Base-by-base conservation (phyloP, 2,888 invertebrate genomes). In the Xestia sexstrigata region DNA sequence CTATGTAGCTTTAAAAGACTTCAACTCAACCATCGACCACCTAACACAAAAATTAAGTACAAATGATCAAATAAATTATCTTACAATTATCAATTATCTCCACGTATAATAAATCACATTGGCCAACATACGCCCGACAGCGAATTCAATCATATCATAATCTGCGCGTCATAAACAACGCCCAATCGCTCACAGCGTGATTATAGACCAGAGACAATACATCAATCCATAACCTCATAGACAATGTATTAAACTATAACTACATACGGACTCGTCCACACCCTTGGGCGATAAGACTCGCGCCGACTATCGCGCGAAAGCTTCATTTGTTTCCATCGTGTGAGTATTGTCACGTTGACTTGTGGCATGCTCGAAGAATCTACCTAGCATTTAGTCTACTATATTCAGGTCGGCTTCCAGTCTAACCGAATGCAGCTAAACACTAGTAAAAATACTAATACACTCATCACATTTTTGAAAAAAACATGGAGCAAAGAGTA, bases 111-210 rank as follows among this genome's bases (percentile, higher is more conserved):
- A 76, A 84, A 81, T 81, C 23, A 60, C 17, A 26, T 62, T 69
- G 47, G 0, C 20, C 35, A 58, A 78, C 52, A 52, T 35, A 6
- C 47, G 47, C 8, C 65, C 9, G 69, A 67, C 72, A 42, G 45
- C 65, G 8, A 47, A 73, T 73, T 81, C 73, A 83, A 81, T 71
- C 74, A 70, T 70, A 72, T 74, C 69, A 66, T 71, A 66, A 86
- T 82, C 78, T 39, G 35, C 23, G 47, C 52, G 68, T 49, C 63
- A 78, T 78, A 85, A 69, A 82, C 42, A 72, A 74, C 83, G 74
- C 69, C 71, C 83, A 78, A 78, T 84, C 78, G 74, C 71, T 82
- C 82, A 74, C 84, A 70, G 66, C 81, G 20, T 78, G 86, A 83
- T 82, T 85, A 73, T 39, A 78, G 42, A 70, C 65, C 58, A 80